These are phyloP conservation scores for Chionodraco myersi DNA, from an alignment of 2,113 vertebrate species.

Conservation along the genomic window DNA sequence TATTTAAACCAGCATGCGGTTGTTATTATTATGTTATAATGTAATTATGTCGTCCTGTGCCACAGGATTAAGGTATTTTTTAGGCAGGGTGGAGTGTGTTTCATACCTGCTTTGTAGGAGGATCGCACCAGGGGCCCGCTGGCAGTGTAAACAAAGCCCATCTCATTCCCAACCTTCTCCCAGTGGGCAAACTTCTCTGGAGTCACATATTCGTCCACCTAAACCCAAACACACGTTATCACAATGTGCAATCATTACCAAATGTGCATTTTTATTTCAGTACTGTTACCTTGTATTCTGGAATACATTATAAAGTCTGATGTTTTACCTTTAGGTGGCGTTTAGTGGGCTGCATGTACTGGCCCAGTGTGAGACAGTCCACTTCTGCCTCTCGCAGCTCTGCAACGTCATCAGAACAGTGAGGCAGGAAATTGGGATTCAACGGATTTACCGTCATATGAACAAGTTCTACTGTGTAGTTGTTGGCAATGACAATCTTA, in stretches of 20 bases:
- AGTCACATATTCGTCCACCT: constrained; percentile 97
- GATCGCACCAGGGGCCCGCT: constrained; percentile 96
- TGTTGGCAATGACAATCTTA: too few relatives aligned
- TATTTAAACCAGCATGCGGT: too few relatives aligned
- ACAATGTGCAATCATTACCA: not conserved
- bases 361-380: constrained; percentile 96
- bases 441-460: too few relatives aligned
- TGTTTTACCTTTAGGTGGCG: constrained; percentile 91
- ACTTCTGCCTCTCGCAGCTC: constrained; percentile 90
- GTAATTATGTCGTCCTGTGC: not conserved
- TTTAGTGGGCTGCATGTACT: constrained; percentile 99
- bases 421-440: not conserved
- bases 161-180: constrained; percentile 93
- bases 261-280: not conserved
- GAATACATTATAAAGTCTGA: not conserved
- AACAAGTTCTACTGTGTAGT: too few relatives aligned
- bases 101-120: constrained; percentile 98
- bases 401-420: constrained; percentile 66
- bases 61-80: not conserved
- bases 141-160: constrained; percentile 96
- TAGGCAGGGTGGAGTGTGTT: not conserved
- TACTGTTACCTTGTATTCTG: too few relatives aligned
- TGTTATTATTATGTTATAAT: too few relatives aligned
- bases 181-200: constrained; percentile 95
- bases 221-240: constrained; percentile 23